Evolutionary conservation across 1,140 invertebrate species (phyloP), one percentile per base, ranked within the genome.

Genomic region (Apocrypta bakeri): DNA sequence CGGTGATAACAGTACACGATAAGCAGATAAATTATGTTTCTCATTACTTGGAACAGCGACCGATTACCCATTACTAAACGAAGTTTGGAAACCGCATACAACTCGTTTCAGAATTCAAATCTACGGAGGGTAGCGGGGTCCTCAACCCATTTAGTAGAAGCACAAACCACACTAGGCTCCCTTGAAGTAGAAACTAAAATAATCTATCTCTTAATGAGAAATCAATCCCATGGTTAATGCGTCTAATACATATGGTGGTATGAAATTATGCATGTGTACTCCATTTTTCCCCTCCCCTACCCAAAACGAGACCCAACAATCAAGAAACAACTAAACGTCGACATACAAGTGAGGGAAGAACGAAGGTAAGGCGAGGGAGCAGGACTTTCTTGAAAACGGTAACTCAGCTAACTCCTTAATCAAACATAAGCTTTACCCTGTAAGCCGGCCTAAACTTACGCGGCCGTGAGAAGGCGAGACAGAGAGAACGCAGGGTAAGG

Each of bases 341-440:
- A 1, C 25, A 25, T 56, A n/a, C 17, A 27, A 21, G 21, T 3
- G 33, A 31, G 24, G 8, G 37, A 17, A 79, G 25, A 6, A 17
- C 24, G 24, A 25, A 17, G 33, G 33, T 40, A 24, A 1, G 21
- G 37, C 0, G 33, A 14, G 76, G 11, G 21, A 25, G 27, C 25
- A 37, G 33, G 72, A 77, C 79, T 79, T 42, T 76, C 73, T 79
- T 69, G 64, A 79, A 85, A 85, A 79, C 81, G 80, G 79, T 82
- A 84, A 85, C 84, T 84, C 81, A 78, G 78, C 37, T 85, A 85
- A 85, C 81, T 85, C 79, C 85, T 85, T 85, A 84, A 83, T 85
- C 72, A 87, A 85, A 84, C 84, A 85, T 84, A 85, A 86, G 83
- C 84, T 84, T 84, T 81, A 9, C 69, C 42, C 64, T 77, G 74